A percentile compares a stretch with the other conserved stretches of the same genome.
These are phyloP conservation scores for Corythaixoides concolor DNA, from an alignment of 2,113 vertebrate species.

Conservation along the genomic window DNA sequence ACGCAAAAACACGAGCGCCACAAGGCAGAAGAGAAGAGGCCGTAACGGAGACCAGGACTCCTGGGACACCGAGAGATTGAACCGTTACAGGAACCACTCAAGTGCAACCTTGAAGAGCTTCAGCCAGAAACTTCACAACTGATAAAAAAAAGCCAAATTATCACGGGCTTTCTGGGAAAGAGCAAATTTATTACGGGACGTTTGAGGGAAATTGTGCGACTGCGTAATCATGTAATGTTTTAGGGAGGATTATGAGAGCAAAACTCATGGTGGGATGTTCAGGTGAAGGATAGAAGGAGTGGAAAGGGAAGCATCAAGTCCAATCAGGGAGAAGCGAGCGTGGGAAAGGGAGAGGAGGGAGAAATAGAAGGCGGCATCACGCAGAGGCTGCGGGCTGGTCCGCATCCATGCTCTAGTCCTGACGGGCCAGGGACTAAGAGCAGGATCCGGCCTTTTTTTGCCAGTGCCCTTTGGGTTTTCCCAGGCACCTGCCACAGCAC, in stretches of 20 bases:
- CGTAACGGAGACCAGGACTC: not conserved
- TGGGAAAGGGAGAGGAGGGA: not conserved
- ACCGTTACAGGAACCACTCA: not conserved
- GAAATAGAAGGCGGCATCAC: not conserved
- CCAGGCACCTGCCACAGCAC: not conserved
- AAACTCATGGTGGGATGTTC: not conserved
- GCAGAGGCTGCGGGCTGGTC: not conserved
- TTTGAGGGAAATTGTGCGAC: not conserved
- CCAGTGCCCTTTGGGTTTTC: not conserved
- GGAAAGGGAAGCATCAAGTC: not conserved
- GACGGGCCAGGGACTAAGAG: not conserved
- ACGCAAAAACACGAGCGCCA: not conserved
- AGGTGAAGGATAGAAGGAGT: not conserved
- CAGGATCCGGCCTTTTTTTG: not conserved
- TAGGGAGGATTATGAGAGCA: not conserved
- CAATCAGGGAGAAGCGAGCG: not conserved
- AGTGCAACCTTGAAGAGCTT: not conserved
- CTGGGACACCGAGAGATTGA: not conserved
- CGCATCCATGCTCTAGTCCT: accelerated
- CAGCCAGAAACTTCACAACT: not conserved
- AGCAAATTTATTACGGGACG: not conserved
- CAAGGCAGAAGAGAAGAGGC: not conserved
- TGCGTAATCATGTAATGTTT: not conserved
- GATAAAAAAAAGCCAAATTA: not conserved
- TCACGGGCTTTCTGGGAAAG: not conserved